Percentiles rank a stretch among this genome's conserved stretches.
Conservation (phyloP, 2,888 invertebrate genomes). For the Nomada ferruginata region DNA sequence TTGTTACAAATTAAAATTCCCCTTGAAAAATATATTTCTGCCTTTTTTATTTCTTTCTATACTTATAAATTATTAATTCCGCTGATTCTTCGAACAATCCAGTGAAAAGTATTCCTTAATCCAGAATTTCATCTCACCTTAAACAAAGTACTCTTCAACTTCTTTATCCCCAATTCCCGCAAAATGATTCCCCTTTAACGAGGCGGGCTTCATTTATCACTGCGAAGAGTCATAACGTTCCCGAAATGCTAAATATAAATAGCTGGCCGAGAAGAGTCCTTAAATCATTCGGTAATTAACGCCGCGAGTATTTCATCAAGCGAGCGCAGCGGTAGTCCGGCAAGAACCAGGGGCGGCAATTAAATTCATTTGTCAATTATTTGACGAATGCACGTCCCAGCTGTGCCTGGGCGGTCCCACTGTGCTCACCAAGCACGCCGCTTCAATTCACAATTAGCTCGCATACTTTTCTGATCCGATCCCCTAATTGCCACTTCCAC, state of each 20-base stretch:
- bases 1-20: too few relatives aligned
- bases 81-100: too few relatives aligned
- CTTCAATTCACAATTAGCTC: conserved; percentile 78
- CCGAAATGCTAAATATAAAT: conserved; percentile 29
- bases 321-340: conserved; percentile 37
- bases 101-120: neutral
- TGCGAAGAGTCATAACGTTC: neutral
- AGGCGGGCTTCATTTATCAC: neutral
- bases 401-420: conserved; percentile 55
- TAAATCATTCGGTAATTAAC: conserved; percentile 72
- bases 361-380: conserved; percentile 82
- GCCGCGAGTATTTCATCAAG: conserved; percentile 66
- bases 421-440: conserved; percentile 48
- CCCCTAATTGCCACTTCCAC: conserved; percentile 73
- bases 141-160: too few relatives aligned
- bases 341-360: conserved; percentile 77
- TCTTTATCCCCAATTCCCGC: neutral
- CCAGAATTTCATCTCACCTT: neutral
- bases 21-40: too few relatives aligned
- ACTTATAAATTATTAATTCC: too few relatives aligned
- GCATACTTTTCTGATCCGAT: conserved; percentile 70
- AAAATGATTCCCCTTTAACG: neutral
- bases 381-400: conserved; percentile 74
- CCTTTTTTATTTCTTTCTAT: too few relatives aligned
- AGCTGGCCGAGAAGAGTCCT: conserved; percentile 25